These are phyloP conservation scores for Meloidogyne floridensis DNA, from an alignment of 1,140 invertebrate species.

Conservation along the genomic window DNA sequence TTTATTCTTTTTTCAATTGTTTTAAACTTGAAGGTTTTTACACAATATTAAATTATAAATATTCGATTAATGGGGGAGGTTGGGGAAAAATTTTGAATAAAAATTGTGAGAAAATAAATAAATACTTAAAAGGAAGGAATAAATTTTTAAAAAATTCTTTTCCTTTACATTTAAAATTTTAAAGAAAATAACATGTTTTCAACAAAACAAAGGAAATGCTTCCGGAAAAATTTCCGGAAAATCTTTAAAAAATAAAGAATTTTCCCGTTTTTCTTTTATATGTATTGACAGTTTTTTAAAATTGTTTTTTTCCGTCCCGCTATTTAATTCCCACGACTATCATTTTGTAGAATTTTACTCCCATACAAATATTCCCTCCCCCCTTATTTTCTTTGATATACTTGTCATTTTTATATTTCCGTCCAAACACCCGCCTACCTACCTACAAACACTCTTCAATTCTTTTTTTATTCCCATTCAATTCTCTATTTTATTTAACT, in stretches of 20 bases:
- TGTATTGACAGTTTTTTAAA: neutral
- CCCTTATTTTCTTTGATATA: neutral
- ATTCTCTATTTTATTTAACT: neutral
- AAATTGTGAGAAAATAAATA: no score
- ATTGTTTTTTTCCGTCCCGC: neutral
- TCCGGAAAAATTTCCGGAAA: conserved; percentile 7
- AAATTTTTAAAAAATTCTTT: no score
- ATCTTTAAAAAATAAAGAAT: neutral
- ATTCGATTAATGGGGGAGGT: no score
- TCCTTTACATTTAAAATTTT: no score
- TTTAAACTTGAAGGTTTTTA: no score
- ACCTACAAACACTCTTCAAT: neutral
- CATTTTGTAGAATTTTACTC: neutral
- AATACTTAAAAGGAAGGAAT: no score
- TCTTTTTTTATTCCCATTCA: neutral
- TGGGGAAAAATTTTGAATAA: no score
- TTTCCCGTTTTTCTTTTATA: neutral
- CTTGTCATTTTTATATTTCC: conserved; percentile 2
- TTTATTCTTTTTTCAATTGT: no score
- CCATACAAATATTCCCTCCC: no score
- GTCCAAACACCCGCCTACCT: neutral
- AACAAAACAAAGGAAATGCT: neutral
- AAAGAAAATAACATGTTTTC: no score
- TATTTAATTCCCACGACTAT: neutral
- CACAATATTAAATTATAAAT: no score